phyloP scores from a whole-genome alignment of 2,888 invertebrate species.

The Lysandra bellargus region DNA sequence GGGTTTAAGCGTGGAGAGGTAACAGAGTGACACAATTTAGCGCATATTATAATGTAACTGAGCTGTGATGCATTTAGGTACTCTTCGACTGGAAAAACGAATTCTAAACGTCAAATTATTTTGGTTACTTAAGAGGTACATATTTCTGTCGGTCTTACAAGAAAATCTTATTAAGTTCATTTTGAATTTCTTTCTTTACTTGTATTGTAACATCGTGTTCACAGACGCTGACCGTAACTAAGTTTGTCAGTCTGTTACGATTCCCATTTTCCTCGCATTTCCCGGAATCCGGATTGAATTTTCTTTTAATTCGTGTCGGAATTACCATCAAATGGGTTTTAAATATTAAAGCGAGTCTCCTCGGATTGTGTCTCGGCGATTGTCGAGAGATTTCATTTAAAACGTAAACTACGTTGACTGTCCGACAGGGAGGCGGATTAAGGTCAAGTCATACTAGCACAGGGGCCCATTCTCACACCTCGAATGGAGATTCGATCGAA shows the following conservation, averaged over 20 bases:
- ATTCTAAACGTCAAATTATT: too few relatives aligned
- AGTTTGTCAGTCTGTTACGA: background rate
- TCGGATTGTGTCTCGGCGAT: background rate
- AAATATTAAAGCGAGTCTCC: background rate
- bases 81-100: too few relatives aligned
- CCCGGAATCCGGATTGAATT: background rate
- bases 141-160: too few relatives aligned
- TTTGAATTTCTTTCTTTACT: background rate
- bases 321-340: background rate
- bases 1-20: too few relatives aligned
- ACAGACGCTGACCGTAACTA: background rate
- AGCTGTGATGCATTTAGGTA: too few relatives aligned
- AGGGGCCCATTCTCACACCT: background rate
- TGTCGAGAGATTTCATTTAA: background rate
- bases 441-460: background rate
- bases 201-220: background rate
- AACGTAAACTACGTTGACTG: slow-evolving; percentile 3
- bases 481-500: background rate
- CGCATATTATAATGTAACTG: too few relatives aligned
- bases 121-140: too few relatives aligned
- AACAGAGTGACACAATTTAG: too few relatives aligned
- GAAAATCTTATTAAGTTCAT: too few relatives aligned
- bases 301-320: background rate
- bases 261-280: background rate
- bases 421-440: background rate